These are phyloP conservation scores for Holacanthella duospinosa DNA, from an alignment of 2,888 invertebrate species.

Conservation along the genomic window DNA sequence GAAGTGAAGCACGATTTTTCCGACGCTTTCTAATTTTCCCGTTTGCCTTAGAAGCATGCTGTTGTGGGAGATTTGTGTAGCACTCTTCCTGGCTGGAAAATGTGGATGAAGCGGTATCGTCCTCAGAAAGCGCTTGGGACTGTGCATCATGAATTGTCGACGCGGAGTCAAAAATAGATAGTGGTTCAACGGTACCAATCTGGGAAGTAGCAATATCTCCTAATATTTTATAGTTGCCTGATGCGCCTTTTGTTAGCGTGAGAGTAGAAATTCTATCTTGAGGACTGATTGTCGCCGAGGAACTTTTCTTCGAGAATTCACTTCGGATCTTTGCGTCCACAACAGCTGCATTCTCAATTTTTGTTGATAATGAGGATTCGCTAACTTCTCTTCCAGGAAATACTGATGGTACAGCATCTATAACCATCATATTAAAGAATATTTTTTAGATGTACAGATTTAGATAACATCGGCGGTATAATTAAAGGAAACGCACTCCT, in stretches of 20 bases:
- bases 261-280: not conserved
- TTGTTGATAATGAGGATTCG: not conserved
- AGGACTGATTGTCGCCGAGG: not conserved
- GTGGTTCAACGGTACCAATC: not conserved
- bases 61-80: not conserved
- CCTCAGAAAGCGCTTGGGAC: not conserved
- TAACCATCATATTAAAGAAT: constrained; percentile 6
- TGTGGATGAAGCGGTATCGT: not conserved
- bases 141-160: not conserved
- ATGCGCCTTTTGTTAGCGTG: not conserved
- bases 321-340: too few species aligned
- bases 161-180: not conserved
- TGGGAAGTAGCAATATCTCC: not conserved
- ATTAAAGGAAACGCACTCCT: too few species aligned
- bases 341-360: constrained; percentile 1
- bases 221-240: not conserved
- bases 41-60: not conserved
- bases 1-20: constrained; percentile 1
- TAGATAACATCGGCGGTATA: too few species aligned
- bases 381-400: constrained; percentile 18
- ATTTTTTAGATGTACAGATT: too few species aligned
- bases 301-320: not conserved
- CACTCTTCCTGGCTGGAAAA: not conserved
- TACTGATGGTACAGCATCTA: constrained; percentile 35
- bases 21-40: not conserved